Evolutionary conservation across 2,113 vertebrate genomes (phyloP).

Genomic region (Aspidoscelis tigris): DNA sequence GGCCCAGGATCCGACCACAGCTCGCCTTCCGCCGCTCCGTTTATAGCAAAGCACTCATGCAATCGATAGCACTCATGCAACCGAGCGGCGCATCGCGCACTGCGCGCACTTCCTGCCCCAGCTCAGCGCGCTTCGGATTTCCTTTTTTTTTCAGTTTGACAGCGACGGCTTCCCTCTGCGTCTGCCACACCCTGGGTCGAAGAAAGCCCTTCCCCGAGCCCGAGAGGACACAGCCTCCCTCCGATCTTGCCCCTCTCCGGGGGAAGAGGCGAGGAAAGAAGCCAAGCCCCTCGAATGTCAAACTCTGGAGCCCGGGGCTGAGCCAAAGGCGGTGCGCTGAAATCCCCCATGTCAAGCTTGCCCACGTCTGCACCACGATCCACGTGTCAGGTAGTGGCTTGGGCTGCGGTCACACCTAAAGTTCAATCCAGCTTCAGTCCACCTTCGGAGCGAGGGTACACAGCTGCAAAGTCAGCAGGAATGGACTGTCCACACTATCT

Average conservation of each 20-base stretch:
- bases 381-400: constrained; percentile 10
- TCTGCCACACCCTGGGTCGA: constrained; percentile 27
- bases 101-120: constrained; percentile 58
- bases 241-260: neutral
- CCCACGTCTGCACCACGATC: neutral
- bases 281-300: neutral
- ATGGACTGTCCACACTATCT: too few species aligned
- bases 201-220: constrained; percentile 27
- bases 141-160: neutral
- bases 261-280: neutral
- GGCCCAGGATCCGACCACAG: neutral
- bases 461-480: too few species aligned
- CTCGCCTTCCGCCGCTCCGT: neutral
- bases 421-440: too few species aligned
- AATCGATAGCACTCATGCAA: neutral
- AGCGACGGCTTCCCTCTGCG: neutral
- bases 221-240: neutral
- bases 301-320: neutral
- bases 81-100: neutral
- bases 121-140: neutral
- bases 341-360: too few species aligned
- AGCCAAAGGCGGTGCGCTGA: neutral
- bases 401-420: too few species aligned
- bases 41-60: neutral
- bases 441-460: too few species aligned